Evolutionary conservation across 2,113 vertebrate genomes (phyloP).

Genomic region (Zosterops japonicus): DNA sequence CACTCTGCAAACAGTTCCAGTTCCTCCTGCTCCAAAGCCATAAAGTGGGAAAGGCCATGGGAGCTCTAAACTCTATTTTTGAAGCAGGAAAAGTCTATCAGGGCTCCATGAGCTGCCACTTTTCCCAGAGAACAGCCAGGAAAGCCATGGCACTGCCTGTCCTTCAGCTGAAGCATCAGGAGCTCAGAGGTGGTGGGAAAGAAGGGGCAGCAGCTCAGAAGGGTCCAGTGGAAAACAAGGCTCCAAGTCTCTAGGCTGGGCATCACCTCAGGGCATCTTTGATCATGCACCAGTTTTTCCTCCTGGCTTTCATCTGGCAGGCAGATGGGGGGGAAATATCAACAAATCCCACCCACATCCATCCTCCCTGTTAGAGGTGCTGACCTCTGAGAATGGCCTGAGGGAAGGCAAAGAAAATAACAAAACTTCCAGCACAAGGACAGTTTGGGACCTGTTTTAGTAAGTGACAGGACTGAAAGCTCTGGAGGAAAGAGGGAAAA

Average conservation of each 20-base stretch:
- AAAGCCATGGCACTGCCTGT: background rate
- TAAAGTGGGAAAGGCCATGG: background rate
- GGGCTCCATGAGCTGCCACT: background rate
- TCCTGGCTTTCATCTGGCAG: background rate
- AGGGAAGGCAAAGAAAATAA: background rate
- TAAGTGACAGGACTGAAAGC: background rate
- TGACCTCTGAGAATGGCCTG: background rate
- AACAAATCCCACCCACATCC: background rate
- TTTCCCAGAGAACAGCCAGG: background rate
- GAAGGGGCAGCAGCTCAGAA: fast-evolving
- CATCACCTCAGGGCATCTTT: background rate
- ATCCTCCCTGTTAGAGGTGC: background rate
- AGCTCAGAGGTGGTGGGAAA: background rate
- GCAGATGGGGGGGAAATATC: background rate
- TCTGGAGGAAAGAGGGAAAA: background rate
- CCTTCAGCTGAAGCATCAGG: background rate
- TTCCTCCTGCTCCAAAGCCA: background rate
- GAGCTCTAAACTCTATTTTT: background rate
- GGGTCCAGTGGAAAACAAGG: background rate
- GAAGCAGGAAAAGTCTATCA: background rate
- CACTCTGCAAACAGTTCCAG: background rate
- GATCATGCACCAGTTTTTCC: background rate
- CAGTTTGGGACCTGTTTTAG: background rate
- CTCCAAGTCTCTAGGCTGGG: background rate
- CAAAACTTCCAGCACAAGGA: background rate